Percentiles rank a stretch among this genome's conserved stretches.
Evolutionary conservation across 2,113 vertebrate genomes (phyloP).

Genomic region (Willisornis vidua): DNA sequence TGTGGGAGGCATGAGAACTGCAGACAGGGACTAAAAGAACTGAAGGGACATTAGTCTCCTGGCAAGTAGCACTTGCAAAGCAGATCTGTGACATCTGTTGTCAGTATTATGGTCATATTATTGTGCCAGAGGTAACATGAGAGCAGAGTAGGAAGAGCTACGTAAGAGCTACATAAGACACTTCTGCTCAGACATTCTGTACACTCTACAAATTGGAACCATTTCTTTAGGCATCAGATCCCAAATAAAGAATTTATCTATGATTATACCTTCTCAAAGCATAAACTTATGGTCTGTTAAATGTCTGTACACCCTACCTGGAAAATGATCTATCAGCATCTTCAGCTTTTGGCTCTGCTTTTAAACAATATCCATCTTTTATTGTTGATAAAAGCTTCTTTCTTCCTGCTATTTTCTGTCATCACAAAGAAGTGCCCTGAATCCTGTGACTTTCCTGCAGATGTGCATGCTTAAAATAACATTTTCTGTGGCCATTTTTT

Average conservation of each 20-base stretch:
- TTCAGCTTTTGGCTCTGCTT: conserved; percentile 1
- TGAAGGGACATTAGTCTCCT: background rate
- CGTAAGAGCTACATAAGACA: background rate
- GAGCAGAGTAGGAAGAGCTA: background rate
- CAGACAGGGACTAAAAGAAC: background rate
- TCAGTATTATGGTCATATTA: background rate
- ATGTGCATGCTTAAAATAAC: background rate
- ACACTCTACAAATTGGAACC: background rate
- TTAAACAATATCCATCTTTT: background rate
- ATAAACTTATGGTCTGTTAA: background rate
- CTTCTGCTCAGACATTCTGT: background rate
- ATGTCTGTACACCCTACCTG: background rate
- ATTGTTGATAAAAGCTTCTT: background rate
- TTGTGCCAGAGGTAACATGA: background rate
- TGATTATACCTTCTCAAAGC: background rate
- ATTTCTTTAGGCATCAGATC: background rate
- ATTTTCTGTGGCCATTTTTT: background rate
- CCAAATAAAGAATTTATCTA: background rate
- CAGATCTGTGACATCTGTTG: background rate
- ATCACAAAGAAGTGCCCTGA: conserved; percentile 10
- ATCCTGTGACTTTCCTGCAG: background rate
- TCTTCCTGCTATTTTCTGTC: background rate
- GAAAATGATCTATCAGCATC: background rate
- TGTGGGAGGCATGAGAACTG: background rate
- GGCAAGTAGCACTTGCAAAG: background rate